phyloP scores from a whole-genome alignment of 2,797 vertebrate species.

The Sebastes hopkinsi region DNA sequence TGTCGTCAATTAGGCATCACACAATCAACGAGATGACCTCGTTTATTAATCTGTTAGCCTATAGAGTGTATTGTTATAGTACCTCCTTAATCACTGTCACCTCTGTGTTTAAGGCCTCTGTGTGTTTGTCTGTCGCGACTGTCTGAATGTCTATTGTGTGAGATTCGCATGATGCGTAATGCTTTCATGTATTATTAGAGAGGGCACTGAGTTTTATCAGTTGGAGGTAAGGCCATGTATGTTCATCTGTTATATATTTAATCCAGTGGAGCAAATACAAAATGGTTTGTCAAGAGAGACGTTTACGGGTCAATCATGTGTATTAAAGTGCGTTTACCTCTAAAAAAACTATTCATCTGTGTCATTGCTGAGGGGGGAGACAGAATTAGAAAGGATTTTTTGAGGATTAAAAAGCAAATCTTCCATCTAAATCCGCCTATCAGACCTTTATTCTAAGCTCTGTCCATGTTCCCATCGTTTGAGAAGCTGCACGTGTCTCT shows the following conservation, averaged over 20 bases:
- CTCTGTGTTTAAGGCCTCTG: slow-evolving; percentile 53
- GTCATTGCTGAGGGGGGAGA: slow-evolving; percentile 44
- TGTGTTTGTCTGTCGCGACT: slow-evolving; percentile 61
- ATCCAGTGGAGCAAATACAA: slow-evolving; percentile 80
- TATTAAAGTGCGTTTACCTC: slow-evolving; percentile 88
- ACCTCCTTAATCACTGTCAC: slow-evolving; percentile 42
- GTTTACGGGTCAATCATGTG: slow-evolving; percentile 93
- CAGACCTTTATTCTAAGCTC: not conserved
- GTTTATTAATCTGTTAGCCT: slow-evolving; percentile 38
- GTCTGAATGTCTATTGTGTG: slow-evolving; percentile 84
- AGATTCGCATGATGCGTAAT: slow-evolving; percentile 87
- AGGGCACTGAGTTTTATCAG: slow-evolving; percentile 97
- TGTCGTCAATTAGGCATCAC: slow-evolving; percentile 74
- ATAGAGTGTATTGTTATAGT: slow-evolving; percentile 47
- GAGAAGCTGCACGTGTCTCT: slow-evolving; percentile 16
- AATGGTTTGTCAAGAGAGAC: slow-evolving; percentile 81
- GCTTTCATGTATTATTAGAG: slow-evolving; percentile 79
- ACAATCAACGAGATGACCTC: slow-evolving; percentile 69
- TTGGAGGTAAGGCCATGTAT: slow-evolving; percentile 60
- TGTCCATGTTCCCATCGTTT: not conserved
- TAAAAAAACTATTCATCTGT: slow-evolving; percentile 38
- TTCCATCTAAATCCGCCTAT: not conserved
- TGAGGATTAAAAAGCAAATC: not conserved
- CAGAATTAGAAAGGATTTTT: not conserved
- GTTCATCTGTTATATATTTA: slow-evolving; percentile 79